phyloP scores from a whole-genome alignment of 2,797 vertebrate species.

The Urosaurus nigricauda region DNA sequence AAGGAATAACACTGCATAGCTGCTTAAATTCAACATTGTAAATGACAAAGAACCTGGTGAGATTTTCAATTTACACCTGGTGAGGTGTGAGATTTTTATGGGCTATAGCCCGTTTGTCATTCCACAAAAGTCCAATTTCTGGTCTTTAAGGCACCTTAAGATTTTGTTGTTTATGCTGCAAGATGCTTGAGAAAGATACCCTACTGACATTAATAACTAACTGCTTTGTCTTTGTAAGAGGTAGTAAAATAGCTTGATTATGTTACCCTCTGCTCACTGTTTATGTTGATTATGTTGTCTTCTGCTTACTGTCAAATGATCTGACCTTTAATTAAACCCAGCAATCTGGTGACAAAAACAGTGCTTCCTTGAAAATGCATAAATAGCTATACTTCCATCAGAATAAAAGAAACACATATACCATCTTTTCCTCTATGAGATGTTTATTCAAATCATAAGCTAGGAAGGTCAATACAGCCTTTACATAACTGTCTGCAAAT shows the following conservation, averaged over 20 bases:
- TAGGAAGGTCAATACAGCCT: neutral
- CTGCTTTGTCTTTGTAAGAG: neutral
- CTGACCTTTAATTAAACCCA: neutral
- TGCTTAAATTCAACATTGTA: neutral
- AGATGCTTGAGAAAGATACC: no score
- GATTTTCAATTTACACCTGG: neutral
- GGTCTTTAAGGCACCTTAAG: neutral
- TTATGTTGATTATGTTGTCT: neutral
- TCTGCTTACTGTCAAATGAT: no score
- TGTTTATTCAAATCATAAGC: neutral
- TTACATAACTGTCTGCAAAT: neutral
- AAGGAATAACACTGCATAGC: neutral
- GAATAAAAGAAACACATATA: neutral
- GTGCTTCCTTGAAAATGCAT: neutral
- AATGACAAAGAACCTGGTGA: neutral
- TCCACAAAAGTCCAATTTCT: neutral
- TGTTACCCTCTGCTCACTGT: no score
- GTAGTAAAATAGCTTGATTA: neutral
- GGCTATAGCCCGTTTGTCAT: neutral
- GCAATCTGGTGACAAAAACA: neutral
- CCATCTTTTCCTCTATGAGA: neutral
- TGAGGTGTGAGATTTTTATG: neutral
- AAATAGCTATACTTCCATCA: neutral
- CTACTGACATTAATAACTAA: neutral
- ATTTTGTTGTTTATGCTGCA: neutral